Evolutionary conservation across 1,140 invertebrate genomes (phyloP), one percentile per base, ranked within the genome.

Genomic region (Aphelenchoides besseyi): DNA sequence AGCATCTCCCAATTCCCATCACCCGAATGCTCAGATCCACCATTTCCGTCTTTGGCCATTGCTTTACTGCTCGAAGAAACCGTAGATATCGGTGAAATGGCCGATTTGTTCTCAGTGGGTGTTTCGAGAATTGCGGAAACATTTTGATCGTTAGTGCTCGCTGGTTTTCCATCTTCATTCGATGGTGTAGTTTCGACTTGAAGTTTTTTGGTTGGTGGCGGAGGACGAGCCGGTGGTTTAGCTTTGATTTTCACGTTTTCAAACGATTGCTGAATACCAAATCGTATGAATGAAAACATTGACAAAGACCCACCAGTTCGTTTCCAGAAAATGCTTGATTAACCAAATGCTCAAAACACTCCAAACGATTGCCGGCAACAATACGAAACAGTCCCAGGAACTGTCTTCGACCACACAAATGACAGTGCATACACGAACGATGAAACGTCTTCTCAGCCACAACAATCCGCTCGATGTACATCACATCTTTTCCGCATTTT

Each of bases 301-400:
- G 2, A 18, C n/a, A 2, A 61, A 1, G 1, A 1, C 59, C n/a
- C 30, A 61, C 59, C 32, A 66, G 36, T 53, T 66, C 63, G 36
- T 66, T 66, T 16, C 63, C 63, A 16, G 26, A 33, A 18, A 66
- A 12, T 16, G 30, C 33, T 32, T 53, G 0, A 33, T 66, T 66
- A 12, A 66, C 12, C 12, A 36, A 53, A 35, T 66, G 63, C 48
- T 66, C 63, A 53, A 66, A 66, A 3, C 63, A 66, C 30, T 66
- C 63, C 16, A 66, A 30, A 23, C 30, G 30, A 23, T 66, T 29
- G 63, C 63, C 63, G 28, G 30, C 30, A 37, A 53, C 48, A 33
- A 59, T 59, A 16, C 63, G 63, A 29, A 66, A 66, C 36, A 37
- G 16, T 37, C 63, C 63, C 36, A 53, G 36, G 2, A 66, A 53